Evolutionary conservation across 2,888 invertebrate species (phyloP), one percentile per base, ranked within the genome.

Genomic region (Eupithecia dodoneata): DNA sequence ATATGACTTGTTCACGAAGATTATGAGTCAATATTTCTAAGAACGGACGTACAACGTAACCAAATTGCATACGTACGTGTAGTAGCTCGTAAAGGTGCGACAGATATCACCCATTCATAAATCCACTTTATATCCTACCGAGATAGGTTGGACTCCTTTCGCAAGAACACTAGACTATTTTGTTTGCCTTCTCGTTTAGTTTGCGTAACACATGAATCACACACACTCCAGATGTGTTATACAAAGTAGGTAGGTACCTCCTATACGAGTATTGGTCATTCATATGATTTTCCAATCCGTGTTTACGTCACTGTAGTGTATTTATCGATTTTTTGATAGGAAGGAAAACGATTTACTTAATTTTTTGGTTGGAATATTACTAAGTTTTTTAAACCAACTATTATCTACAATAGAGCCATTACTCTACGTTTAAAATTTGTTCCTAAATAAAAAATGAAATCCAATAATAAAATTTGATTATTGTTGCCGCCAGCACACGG

Each of bases 101-200:
- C 78, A 77, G 47, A 84, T 86, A 85, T 84, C 80, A 82, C 91
- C 90, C 94, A 94, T 94, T 94, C 94, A 94, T 91, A 90, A 92
- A 86, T 81, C 82, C 80, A 75, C 81, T 72, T 72, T 42, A 74
- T 86, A 91, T 79, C 87, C 90, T 79, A 81, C 90, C 87, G 81
- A 90, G 89, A 90, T 91, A 88, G 86, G 84, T 82, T 82, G 85
- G 73, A 84, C 83, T 79, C 80, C 81, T 85, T 86, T 87, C 82
- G 83, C 83, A 84, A 86, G 65, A 74, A 76, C 80, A 81, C 82
- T 77, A 81, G 82, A 86, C 83, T 84, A 82, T 79, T 84, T 85
- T 86, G 85, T 83, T 85, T 85, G 85, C 83, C 88, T 89, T 88
- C 87, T 89, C 81, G 85, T 82, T 84, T 88, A 80, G 88, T 85